Evolutionary conservation across 2,113 vertebrate genomes (phyloP), one percentile per base, ranked within the genome.

Genomic region (Beaufortia kweichowensis): DNA sequence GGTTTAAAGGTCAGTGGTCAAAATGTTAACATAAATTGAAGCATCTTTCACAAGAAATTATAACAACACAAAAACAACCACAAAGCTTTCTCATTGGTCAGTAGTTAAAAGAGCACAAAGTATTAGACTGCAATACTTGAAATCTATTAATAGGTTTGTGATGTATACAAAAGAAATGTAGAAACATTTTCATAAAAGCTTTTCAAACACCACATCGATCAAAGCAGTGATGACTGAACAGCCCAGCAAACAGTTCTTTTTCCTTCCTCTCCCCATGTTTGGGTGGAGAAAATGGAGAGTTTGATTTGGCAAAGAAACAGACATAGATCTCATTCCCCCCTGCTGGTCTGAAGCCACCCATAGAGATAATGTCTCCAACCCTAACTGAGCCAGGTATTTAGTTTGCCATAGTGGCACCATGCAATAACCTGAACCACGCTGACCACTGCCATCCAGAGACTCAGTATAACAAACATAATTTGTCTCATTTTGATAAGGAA

Each of bases 131-230:
- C 48, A 75, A 75, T 78, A 75, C 53, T 28, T 26, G 10, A 43
- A 66, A 79, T 79, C 31, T 69, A 50, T 33, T 62, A 21, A 53
- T 53, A 53, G 2, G 6, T 72, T 35, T 71, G 66, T n/a, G 10
- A 60, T 33, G 8, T 62, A 23, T n/a, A 26, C 66, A 57, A 66
- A 71, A 19, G 55, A 70, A 79, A 79, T 68, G 55, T 79, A 79
- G 73, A 75, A 77, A 76, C 8, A 28, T 61, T 59, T 74, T 63
- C 14, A 28, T 41, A 56, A 73, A 59, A 59, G 33, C 73, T 61
- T 59, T 70, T 82, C 26, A 67, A 62, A 63, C 50, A 23, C 43
- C 31, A 8, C 23, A 48, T 48, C 50, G 56, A 15, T 61, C 77
- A 31, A 43, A 53, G 28, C 48, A 33, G 9, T 57, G 50, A 59